phyloP scores from a whole-genome alignment of 2,113 vertebrate species.

The Strix uralensis region DNA sequence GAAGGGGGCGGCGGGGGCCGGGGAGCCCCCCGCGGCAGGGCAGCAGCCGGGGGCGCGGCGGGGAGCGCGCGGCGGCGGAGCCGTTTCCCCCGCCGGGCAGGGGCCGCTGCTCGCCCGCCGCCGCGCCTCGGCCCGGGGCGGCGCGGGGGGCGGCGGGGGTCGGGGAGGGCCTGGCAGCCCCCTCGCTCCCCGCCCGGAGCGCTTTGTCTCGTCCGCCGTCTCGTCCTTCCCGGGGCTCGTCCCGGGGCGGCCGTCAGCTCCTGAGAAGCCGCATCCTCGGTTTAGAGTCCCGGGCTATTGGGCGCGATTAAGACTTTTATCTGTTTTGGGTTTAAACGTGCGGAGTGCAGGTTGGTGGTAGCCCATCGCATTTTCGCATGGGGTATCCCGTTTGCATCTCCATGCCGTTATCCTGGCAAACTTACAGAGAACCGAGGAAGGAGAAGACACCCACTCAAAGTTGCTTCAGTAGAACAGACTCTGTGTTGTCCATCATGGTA shows the following conservation, averaged over 20 bases:
- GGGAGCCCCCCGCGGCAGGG: not conserved
- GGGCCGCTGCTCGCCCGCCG: not conserved
- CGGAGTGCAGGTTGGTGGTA: not conserved
- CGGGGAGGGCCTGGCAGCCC: not conserved
- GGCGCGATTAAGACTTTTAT: fast-evolving
- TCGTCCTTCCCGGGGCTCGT: not conserved
- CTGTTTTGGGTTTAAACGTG: fast-evolving
- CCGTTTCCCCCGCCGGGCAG: not conserved
- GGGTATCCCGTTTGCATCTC: not conserved
- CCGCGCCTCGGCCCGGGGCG: not conserved
- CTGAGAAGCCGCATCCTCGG: fast-evolving
- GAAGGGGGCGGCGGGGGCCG: not conserved
- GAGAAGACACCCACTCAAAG: not conserved
- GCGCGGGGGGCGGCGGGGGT: not conserved
- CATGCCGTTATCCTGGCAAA: not conserved
- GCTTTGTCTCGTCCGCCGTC: not conserved
- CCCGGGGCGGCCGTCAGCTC: not conserved
- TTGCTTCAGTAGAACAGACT: fast-evolving
- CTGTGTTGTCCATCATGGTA: fast-evolving
- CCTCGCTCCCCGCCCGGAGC: not conserved
- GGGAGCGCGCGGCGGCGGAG: not conserved
- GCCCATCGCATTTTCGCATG: fast-evolving
- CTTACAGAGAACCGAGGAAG: fast-evolving
- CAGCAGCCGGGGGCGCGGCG: not conserved
- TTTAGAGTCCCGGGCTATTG: fast-evolving